A percentile compares a stretch with the other conserved stretches of the same genome.
Conservation (phyloP, 2,113 vertebrate genomes). For the Larimichthys crocea region DNA sequence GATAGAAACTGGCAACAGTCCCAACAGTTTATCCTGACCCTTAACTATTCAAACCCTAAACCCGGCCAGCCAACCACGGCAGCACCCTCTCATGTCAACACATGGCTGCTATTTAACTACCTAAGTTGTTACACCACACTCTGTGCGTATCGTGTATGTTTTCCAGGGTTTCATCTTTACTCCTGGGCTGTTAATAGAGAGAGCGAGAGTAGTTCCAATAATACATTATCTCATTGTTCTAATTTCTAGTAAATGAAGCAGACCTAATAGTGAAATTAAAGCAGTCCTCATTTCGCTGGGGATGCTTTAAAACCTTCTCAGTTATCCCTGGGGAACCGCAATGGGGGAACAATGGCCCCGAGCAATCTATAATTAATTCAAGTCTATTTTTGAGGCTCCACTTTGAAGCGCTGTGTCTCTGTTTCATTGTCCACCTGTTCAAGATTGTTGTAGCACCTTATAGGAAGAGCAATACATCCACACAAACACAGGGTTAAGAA, state of each 20-base stretch:
- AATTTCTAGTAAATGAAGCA: slow-evolving; percentile 56
- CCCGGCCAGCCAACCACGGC: slow-evolving; percentile 35
- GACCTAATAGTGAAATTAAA: slow-evolving; percentile 59
- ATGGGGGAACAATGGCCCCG: slow-evolving; percentile 15
- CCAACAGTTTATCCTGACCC: slow-evolving; percentile 17
- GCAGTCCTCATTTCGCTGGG: slow-evolving; percentile 33
- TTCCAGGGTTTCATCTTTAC: not conserved
- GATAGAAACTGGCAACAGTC: slow-evolving; percentile 26
- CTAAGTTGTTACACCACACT: not conserved
- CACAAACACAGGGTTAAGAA: not conserved
- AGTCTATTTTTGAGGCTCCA: slow-evolving; percentile 11
- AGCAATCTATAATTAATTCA: slow-evolving; percentile 65
- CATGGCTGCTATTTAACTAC: slow-evolving; percentile 27
- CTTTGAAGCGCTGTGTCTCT: slow-evolving; percentile 25
- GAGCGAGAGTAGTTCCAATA: slow-evolving; percentile 9
- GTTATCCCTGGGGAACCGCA: slow-evolving; percentile 31
- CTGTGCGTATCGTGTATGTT: not conserved
- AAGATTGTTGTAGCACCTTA: not conserved
- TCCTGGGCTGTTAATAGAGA: slow-evolving; percentile 3
- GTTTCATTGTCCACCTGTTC: slow-evolving; percentile 35
- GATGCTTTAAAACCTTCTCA: slow-evolving; percentile 33
- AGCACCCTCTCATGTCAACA: slow-evolving; percentile 40
- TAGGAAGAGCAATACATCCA: not conserved
- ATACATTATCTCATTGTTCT: slow-evolving; percentile 38
- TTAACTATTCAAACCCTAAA: slow-evolving; percentile 26